Percentiles rank a stretch among this genome's conserved stretches.
phyloP scores from a whole-genome alignment of 2,888 invertebrate species.

The Sphinx pinastri region DNA sequence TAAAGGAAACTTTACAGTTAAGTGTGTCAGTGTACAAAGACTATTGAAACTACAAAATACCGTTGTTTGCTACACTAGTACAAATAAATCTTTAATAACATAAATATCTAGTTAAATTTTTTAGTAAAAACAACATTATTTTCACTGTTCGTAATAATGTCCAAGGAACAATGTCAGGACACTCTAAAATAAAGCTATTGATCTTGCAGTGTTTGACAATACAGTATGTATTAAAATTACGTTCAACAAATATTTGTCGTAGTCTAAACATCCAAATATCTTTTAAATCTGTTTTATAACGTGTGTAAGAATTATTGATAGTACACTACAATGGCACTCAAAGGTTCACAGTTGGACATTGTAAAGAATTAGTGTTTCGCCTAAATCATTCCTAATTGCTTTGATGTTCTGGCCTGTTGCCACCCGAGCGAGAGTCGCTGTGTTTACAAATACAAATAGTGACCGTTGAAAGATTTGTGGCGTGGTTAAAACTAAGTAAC shows the following conservation, averaged over 20 bases:
- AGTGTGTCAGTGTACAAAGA: no score
- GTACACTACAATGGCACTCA: neutral
- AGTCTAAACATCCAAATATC: conserved; percentile 5
- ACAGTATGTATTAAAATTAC: neutral
- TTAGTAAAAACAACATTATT: no score
- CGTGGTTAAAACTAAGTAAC: conserved; percentile 14
- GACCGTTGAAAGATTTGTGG: conserved; percentile 32
- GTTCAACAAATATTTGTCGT: conserved; percentile 3
- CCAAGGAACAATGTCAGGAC: neutral
- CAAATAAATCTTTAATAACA: no score
- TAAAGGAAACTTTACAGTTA: no score
- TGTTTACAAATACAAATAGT: conserved; percentile 32
- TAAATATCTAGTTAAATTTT: no score
- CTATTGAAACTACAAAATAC: no score
- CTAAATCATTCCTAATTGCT: conserved; percentile 23
- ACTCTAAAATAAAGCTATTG: neutral
- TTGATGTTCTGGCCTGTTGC: conserved; percentile 38
- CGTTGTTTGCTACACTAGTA: neutral
- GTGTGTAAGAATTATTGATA: conserved; percentile 3
- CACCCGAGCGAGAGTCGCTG: conserved; percentile 34
- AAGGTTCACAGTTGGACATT: neutral
- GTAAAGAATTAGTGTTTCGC: conserved; percentile 15
- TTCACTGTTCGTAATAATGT: neutral
- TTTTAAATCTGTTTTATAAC: neutral
- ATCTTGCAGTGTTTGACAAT: neutral